A percentile compares a stretch with the other conserved stretches of the same genome.
phyloP scores from a whole-genome alignment of 2,113 vertebrate species.

The Hyperopisus bebe region DNA sequence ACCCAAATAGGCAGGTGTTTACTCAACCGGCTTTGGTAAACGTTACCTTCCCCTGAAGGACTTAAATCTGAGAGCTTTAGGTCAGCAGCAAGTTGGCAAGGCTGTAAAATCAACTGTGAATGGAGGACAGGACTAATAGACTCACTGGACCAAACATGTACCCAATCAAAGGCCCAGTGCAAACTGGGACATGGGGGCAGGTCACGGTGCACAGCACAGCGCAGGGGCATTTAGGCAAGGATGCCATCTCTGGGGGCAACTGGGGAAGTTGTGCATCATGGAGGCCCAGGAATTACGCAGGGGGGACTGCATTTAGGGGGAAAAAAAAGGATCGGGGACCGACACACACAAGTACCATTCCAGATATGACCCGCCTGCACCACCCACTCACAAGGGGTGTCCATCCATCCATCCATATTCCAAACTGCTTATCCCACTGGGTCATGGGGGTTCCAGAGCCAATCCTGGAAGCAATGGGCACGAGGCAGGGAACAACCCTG shows the following conservation, averaged over 20 bases:
- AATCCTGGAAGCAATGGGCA: too few relatives aligned
- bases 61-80: neutral
- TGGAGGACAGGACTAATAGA: neutral
- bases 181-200: neutral
- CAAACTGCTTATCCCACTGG: too few relatives aligned
- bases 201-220: neutral
- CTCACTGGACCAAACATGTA: neutral
- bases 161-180: neutral
- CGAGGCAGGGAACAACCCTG: too few relatives aligned
- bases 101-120: neutral
- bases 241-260: neutral
- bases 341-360: neutral
- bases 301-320: neutral
- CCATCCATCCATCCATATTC: too few relatives aligned
- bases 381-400: neutral
- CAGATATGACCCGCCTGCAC: neutral
- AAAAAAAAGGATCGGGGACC: neutral
- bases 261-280: neutral
- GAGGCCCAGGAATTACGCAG: neutral
- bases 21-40: neutral
- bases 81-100: neutral
- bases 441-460: too few relatives aligned
- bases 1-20: conserved; percentile 1
- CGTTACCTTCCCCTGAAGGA: neutral
- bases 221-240: neutral